phyloP scores from a whole-genome alignment of 2,888 invertebrate genomes.

The Achlya flavicornis region DNA sequence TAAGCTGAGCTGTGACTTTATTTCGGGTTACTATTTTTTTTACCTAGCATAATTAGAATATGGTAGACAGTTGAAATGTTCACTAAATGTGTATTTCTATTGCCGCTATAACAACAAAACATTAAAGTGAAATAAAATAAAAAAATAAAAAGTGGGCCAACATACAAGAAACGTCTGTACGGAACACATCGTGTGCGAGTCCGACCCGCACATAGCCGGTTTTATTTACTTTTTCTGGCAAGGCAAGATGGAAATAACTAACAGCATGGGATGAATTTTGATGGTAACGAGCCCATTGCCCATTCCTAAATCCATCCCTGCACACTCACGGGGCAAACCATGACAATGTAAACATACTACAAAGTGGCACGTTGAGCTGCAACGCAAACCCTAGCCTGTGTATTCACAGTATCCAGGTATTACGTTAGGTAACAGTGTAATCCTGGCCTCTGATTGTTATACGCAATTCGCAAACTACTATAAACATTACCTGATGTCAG shows the following conservation, averaged over 20 bases:
- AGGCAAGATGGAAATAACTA: not conserved
- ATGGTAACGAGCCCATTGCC: not conserved
- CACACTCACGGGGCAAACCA: not conserved
- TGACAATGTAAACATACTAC: constrained; percentile 1
- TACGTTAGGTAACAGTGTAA: not conserved
- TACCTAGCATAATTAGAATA: no score
- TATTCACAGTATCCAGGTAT: constrained; percentile 1
- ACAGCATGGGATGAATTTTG: no score
- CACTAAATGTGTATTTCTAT: no score
- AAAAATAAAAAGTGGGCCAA: no score
- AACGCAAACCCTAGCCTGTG: not conserved
- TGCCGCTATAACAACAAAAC: no score
- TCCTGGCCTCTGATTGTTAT: not conserved
- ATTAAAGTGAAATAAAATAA: no score
- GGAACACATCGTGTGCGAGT: no score
- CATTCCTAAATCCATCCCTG: not conserved
- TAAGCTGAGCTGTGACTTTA: no score
- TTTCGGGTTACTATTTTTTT: no score
- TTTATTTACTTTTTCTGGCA: not conserved
- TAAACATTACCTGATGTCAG: not conserved
- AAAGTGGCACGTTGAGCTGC: constrained; percentile 5
- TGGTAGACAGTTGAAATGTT: no score
- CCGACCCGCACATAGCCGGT: no score
- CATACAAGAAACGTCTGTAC: no score
- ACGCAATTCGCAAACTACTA: not conserved